Base-by-base conservation (phyloP, 2,113 vertebrate species). In the Phyllopteryx taeniolatus region DNA sequence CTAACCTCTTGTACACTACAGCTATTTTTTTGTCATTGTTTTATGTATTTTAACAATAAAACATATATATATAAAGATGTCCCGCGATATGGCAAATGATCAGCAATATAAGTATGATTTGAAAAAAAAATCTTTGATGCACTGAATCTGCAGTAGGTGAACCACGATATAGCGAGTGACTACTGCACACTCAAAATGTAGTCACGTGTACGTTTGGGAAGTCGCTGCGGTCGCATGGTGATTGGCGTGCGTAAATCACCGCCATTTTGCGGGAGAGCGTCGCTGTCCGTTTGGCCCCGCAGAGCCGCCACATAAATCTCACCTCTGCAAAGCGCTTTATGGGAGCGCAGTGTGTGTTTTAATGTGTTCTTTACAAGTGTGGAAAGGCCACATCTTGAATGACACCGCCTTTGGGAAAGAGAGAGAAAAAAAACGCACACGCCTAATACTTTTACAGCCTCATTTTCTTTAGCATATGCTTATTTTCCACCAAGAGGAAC, bases 311-410 rank as follows among this genome's bases (percentile, higher is more conserved):
- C 86, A 87, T 91, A 90, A 92, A 91, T 90, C 88, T 88, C 85
- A 83, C 83, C 79, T 88, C 82, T 82, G 84, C 82, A 83, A 35
- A 86, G 84, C 84, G 70, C 82, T 90, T 91, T 90, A 91, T 82
- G 85, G 89, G 86, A 79, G 86, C 85, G 81, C 84, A 84, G 89
- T 87, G 87, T 91, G 90, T 90, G 88, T 91, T 90, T 91, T 91
- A 27, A 92, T 89, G 89, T 85, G 84, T 87, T 88, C 88, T 92
- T 91, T 92, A 90, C 82, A 83, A 87, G 86, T 83, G 85, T 65
- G 76, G 86, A 89, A 91, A 90, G 88, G 85, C 88, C 86, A 89
- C 82, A 84, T 89, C 89, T 89, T 84, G 78, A 92, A 90, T 89
- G 87, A 87, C 87, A 90, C 78, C 85, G 77, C 78, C 81, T 70